These are phyloP conservation scores for Drymonia ruficornis DNA, from an alignment of 2,888 invertebrate genomes.

Conservation along the genomic window DNA sequence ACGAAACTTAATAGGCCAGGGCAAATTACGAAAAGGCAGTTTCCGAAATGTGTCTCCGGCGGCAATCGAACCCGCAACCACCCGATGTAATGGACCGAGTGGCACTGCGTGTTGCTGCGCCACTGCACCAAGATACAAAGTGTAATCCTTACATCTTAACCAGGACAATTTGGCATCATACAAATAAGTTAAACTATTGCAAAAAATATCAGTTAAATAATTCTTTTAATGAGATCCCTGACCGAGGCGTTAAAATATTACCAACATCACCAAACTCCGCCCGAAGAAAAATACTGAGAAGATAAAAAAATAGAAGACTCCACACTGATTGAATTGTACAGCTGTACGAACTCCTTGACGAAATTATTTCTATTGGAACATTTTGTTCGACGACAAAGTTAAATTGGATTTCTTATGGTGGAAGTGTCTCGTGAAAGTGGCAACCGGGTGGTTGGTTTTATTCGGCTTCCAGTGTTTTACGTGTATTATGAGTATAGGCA, in stretches of 20 bases:
- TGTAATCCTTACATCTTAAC: too few species aligned
- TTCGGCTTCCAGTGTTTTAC: slow-evolving; percentile 65
- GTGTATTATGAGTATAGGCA: slow-evolving; percentile 66
- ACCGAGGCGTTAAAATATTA: slow-evolving; percentile 58
- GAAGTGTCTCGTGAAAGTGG: slow-evolving; percentile 69
- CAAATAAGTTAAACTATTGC: too few species aligned
- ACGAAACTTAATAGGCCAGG: too few species aligned
- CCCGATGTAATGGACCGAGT: too few species aligned
- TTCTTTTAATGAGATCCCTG: not conserved
- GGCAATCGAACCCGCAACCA: too few species aligned
- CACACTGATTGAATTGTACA: slow-evolving; percentile 80
- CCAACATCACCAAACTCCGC: slow-evolving; percentile 63
- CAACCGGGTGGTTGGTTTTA: slow-evolving; percentile 66
- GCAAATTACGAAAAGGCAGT: too few species aligned
- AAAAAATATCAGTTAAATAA: too few species aligned
- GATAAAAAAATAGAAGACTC: slow-evolving; percentile 67
- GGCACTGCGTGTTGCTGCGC: too few species aligned
- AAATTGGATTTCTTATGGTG: slow-evolving; percentile 83
- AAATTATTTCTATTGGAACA: slow-evolving; percentile 83
- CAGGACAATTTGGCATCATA: too few species aligned
- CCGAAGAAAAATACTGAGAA: slow-evolving; percentile 57
- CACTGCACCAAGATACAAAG: too few species aligned
- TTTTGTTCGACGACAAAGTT: slow-evolving; percentile 81
- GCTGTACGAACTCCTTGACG: slow-evolving; percentile 77
- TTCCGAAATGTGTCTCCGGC: too few species aligned